Base-by-base conservation (phyloP, 2,888 invertebrate genomes). In the Protophormia terraenovae region DNA sequence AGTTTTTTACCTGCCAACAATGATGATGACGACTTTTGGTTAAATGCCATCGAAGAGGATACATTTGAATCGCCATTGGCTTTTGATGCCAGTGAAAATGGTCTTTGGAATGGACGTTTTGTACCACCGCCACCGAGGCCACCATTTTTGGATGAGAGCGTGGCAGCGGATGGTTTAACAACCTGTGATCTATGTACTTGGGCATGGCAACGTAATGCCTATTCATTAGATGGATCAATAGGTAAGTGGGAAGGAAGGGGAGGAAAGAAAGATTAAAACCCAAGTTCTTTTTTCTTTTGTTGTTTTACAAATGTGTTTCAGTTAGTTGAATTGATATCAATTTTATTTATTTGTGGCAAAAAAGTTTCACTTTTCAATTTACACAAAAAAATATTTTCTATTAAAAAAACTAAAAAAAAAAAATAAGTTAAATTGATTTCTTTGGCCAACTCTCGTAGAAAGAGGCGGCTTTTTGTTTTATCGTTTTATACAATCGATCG, bases 171-270 rank as follows among this genome's bases (percentile, higher is more conserved):
- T 92, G 95, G 95, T 83, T 94, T 95, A 87, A 95, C 95, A 89
- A 95, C 95, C 90, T 96, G 96, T 92, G 96, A 96, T 93, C 94
- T 96, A 88, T 96, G 96, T 92, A 94, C 95, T 88, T 96, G 96
- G 96, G 95, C 96, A 89, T 94, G 95, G 94, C 94, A 94, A 90
- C 93, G 94, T 90, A 94, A 94, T 92, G 93, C 93, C 89, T 94
- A 93, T 92, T 94, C 93, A 83, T 91, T 94, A 87, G 95, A 95
- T 88, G 94, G 94, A 87, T 94, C 94, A 87, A 93, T 94, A 90
- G 95, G 95, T 95, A 90, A 93, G 94, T 93, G 84, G 87, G 86
- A 84, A 87, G n/a, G n/a, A 45, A 45, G 16, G 19, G 19, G 19
- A 22, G 10, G n/a, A n/a, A n/a, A n/a, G 6, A 50, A 45, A n/a